These are phyloP conservation scores for Cryptus viduatorius DNA, from an alignment of 2,888 invertebrate species.

Conservation along the genomic window DNA sequence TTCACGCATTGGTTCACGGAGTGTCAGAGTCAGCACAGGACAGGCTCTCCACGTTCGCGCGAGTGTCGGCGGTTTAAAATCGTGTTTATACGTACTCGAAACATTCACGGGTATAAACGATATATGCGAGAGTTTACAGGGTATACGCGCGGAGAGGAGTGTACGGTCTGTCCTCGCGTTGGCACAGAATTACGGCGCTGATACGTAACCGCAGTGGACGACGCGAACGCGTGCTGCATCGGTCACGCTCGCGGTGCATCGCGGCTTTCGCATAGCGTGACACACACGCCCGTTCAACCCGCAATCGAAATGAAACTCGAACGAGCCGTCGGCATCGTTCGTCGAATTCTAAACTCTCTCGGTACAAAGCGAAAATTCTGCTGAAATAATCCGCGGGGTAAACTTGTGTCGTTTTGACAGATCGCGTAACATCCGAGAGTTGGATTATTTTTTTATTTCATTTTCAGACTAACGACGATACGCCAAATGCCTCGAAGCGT, in stretches of 20 bases:
- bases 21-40: slow-evolving; percentile 50
- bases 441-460: too few species aligned
- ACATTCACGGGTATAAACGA: slow-evolving; percentile 9
- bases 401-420: too few species aligned
- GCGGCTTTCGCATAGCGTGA: slow-evolving; percentile 50
- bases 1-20: slow-evolving; percentile 41
- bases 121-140: slow-evolving; percentile 19
- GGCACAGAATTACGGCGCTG: slow-evolving; percentile 61
- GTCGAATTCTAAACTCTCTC: slow-evolving; percentile 10
- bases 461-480: too few species aligned
- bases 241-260: slow-evolving; percentile 60
- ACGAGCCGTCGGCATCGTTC: not conserved
- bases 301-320: slow-evolving; percentile 29
- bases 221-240: slow-evolving; percentile 43
- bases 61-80: slow-evolving; percentile 48
- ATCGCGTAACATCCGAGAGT: too few species aligned
- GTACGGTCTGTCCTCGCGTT: slow-evolving; percentile 51
- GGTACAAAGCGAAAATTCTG: not conserved
- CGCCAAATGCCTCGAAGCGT: too few species aligned
- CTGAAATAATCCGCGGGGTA: too few species aligned
- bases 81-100: slow-evolving; percentile 36
- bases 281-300: slow-evolving; percentile 15
- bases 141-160: slow-evolving; percentile 1
- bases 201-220: slow-evolving; percentile 59
- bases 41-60: slow-evolving; percentile 1